These are phyloP conservation scores for Erinaceus europaeus DNA, from an alignment of 2,113 vertebrate genomes.

Conservation along the genomic window DNA sequence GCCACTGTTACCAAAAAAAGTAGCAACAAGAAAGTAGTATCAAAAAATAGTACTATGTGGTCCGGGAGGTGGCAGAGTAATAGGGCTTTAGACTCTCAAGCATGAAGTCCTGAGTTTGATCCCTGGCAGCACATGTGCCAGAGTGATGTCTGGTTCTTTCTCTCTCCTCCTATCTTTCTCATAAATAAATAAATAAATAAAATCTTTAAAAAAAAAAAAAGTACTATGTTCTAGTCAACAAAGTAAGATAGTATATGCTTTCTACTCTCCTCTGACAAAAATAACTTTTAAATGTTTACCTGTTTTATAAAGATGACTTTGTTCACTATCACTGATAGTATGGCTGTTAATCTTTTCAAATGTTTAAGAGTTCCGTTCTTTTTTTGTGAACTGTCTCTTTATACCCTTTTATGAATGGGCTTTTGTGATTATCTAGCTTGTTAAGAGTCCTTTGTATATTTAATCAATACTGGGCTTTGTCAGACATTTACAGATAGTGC, in stretches of 20 bases:
- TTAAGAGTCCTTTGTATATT: not conserved
- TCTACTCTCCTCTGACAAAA: slow-evolving; percentile 7
- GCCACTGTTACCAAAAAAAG: not conserved
- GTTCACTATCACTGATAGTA: not conserved
- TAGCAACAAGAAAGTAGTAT: no score
- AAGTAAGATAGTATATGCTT: not conserved
- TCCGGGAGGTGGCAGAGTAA: no score
- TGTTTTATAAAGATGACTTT: not conserved
- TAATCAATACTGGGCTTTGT: slow-evolving; percentile 3
- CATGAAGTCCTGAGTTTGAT: no score
- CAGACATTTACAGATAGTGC: slow-evolving; percentile 37
- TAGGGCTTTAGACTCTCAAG: no score
- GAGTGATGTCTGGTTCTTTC: no score
- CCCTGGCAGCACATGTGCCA: no score
- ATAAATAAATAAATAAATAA: no score
- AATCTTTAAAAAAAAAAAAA: no score
- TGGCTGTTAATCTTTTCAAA: not conserved
- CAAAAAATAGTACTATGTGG: no score
- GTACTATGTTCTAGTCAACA: not conserved
- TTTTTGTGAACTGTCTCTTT: not conserved
- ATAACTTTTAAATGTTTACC: not conserved
- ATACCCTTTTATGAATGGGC: slow-evolving; percentile 3
- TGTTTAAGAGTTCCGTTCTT: slow-evolving; percentile 4
- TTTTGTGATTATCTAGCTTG: slow-evolving; percentile 8
- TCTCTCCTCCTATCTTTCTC: no score